A percentile compares a stretch with the other conserved stretches of the same genome.
phyloP scores from a whole-genome alignment of 2,797 vertebrate species.

The Halcyon badia region DNA sequence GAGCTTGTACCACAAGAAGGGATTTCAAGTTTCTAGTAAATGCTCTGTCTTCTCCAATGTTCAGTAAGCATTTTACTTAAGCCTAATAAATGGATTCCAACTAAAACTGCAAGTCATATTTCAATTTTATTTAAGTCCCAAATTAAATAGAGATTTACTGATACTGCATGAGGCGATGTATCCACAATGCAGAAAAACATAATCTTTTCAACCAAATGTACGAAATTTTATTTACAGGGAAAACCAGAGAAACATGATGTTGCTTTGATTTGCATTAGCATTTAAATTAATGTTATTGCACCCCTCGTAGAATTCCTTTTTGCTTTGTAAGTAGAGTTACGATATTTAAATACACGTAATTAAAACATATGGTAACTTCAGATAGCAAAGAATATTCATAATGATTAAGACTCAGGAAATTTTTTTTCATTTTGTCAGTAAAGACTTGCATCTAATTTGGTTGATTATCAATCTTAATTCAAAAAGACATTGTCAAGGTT shows the following conservation, averaged over 20 bases:
- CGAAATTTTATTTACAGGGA: conserved; percentile 53
- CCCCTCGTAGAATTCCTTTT: conserved; percentile 49
- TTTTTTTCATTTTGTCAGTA: conserved; percentile 46
- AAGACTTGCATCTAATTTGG: conserved; percentile 42
- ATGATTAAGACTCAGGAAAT: conserved; percentile 50
- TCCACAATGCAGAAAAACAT: conserved; percentile 42
- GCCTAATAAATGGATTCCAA: conserved; percentile 32
- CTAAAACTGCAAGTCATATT: conserved; percentile 41
- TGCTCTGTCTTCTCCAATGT: conserved; percentile 1
- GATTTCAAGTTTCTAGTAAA: conserved; percentile 30
- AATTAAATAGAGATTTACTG: conserved; percentile 5
- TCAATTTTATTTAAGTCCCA: conserved; percentile 44
- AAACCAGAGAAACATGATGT: conserved; percentile 54
- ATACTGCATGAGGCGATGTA: conserved; percentile 24
- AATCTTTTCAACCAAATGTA: conserved; percentile 54
- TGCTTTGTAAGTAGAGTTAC: conserved; percentile 45
- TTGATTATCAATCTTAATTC: conserved; percentile 28
- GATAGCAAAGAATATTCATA: conserved; percentile 63
- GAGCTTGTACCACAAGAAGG: background rate
- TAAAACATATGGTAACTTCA: conserved; percentile 55
- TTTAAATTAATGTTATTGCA: conserved; percentile 66
- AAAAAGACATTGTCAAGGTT: conserved; percentile 78
- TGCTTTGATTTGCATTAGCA: conserved; percentile 51
- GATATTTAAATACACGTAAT: conserved; percentile 48
- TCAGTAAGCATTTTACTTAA: background rate